Evolutionary conservation across 2,113 vertebrate genomes (phyloP), one percentile per base, ranked within the genome.

Genomic region (Ceuthmochares aereus): DNA sequence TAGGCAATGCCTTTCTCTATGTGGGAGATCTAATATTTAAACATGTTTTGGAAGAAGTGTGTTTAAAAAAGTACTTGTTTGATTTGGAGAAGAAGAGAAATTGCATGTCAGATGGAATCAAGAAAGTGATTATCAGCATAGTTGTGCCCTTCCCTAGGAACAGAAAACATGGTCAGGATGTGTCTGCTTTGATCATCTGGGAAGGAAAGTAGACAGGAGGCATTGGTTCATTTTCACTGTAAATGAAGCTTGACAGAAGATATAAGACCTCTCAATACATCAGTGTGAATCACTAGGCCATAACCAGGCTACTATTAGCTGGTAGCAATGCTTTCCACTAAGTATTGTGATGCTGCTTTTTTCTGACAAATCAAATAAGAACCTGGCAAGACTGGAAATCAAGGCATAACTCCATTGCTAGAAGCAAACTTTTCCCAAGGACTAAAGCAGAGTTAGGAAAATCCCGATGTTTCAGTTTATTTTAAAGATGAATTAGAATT

Each of bases 211-310:
- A 94, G 92, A 94, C 87, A 94, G 91, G 81, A 94, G 87, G 49
- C 96, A 87, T 90, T 96, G 94, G 62, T 75, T 96, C 92, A 87
- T 97, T 97, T 97, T 96, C 76, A 93, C 91, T 97, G 89, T 92
- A 96, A 97, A 97, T 96, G 93, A 95, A 96, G 95, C 92, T 95
- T 97, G 97, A 95, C 96, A 96, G 95, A 90, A 68, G 74, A 94
- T 96, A 79, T 91, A 74, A 90, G 89, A 85, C 86, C 84, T 97
- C 90, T 96, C 92, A 83, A 88, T 94, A 93, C 18, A 93, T 90
- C 89, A 94, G 54, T 59, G 58, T 79, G 90, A 95, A 93, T 94
- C 92, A 91, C 86, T 69, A 90, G 72, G 60, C 95, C 87, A 73
- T 77, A 93, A 91, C 88, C 72, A 92, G 79, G 60, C 75, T 91